A percentile compares a stretch with the other conserved stretches of the same genome.
Evolutionary conservation across 2,113 vertebrate genomes (phyloP).

Genomic region (Pachypanchax playfairii): DNA sequence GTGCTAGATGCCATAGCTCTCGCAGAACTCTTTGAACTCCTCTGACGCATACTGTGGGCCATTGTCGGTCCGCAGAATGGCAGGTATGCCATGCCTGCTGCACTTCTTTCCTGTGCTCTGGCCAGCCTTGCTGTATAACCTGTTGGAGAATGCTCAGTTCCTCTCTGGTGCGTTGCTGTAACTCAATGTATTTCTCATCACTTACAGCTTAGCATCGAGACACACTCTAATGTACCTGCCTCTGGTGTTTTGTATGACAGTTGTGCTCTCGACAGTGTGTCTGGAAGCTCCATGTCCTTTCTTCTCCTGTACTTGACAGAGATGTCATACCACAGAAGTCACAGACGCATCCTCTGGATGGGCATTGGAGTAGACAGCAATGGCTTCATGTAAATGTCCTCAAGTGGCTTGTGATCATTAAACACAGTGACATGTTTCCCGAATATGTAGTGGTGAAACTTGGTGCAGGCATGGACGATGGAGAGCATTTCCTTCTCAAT

Average conservation of each 20-base stretch:
- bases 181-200: background rate
- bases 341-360: background rate
- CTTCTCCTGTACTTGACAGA: background rate
- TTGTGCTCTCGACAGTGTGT: background rate
- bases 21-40: too few relatives aligned
- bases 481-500: too few relatives aligned
- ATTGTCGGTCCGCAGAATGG: background rate
- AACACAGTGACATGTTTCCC: too few relatives aligned
- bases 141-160: background rate
- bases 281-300: conserved; percentile 1
- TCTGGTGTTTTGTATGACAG: background rate
- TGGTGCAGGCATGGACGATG: too few relatives aligned
- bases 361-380: background rate
- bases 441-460: too few relatives aligned
- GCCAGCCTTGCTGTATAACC: background rate
- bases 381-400: background rate
- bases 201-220: background rate
- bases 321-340: background rate
- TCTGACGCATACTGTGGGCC: too few relatives aligned
- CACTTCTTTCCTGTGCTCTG: too few relatives aligned
- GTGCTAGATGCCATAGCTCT: too few relatives aligned
- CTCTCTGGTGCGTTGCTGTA: background rate
- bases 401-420: too few relatives aligned
- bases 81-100: background rate
- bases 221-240: too few relatives aligned